Evolutionary conservation across 2,888 invertebrate species (phyloP).

Genomic region (Aphidoletes aphidimyza): DNA sequence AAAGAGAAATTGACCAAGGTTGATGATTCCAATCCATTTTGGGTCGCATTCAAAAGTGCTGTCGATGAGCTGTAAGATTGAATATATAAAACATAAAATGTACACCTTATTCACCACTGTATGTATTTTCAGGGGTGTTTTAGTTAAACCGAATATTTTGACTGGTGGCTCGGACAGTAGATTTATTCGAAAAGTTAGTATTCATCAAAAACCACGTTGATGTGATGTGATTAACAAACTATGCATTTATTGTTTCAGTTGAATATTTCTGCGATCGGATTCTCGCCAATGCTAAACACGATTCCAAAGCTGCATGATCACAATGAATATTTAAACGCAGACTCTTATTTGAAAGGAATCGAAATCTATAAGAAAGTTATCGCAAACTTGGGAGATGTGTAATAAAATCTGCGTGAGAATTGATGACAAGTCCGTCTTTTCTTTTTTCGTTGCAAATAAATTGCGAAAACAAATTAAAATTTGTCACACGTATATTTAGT

Average conservation of each 20-base stretch:
- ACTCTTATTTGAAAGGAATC: constrained; percentile 83
- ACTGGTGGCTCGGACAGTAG: constrained; percentile 84
- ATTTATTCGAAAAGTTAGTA: constrained; percentile 71
- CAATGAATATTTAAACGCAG: constrained; percentile 84
- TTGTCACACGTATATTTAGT: too few relatives aligned
- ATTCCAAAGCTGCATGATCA: constrained; percentile 90
- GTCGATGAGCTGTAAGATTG: constrained; percentile 71
- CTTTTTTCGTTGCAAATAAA: neutral
- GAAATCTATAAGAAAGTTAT: constrained; percentile 71
- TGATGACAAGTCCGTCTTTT: neutral
- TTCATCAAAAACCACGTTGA: neutral
- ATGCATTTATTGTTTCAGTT: constrained; percentile 64
- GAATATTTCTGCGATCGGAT: constrained; percentile 87
- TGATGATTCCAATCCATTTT: constrained; percentile 75
- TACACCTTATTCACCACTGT: neutral
- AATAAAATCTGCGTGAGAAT: too few relatives aligned
- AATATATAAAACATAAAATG: neutral
- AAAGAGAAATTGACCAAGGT: constrained; percentile 72
- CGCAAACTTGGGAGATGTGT: constrained; percentile 15
- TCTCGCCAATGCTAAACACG: constrained; percentile 90
- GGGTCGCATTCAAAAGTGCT: constrained; percentile 76
- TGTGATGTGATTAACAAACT: neutral
- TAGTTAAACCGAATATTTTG: constrained; percentile 71
- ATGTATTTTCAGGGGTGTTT: constrained; percentile 60
- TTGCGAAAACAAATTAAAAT: neutral